A percentile compares a stretch with the other conserved stretches of the same genome.
These are phyloP conservation scores for Calephelis perditalis DNA, from an alignment of 2,888 invertebrate species.

Conservation along the genomic window DNA sequence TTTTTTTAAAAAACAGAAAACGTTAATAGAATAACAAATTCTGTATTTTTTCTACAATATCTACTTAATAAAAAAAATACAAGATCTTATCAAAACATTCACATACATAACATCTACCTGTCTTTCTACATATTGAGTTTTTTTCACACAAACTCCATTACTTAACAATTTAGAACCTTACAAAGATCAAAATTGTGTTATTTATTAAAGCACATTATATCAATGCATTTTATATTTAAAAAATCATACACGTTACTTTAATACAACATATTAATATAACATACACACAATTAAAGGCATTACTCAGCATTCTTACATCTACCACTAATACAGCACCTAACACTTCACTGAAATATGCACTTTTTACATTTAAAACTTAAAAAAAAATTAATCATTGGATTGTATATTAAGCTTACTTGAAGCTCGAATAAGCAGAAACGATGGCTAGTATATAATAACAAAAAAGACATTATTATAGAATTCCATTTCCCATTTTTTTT, in stretches of 20 bases:
- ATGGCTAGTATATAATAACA: too few species aligned
- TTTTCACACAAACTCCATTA: conserved; percentile 30
- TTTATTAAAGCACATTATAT: neutral
- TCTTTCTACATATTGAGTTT: conserved; percentile 24
- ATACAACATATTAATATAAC: conserved; percentile 41
- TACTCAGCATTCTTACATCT: conserved; percentile 59
- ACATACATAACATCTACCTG: conserved; percentile 75
- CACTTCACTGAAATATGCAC: conserved; percentile 22
- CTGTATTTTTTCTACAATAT: neutral
- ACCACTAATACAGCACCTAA: conserved; percentile 50
- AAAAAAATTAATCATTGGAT: neutral
- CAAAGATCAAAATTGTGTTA: neutral
- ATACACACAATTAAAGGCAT: conserved; percentile 52
- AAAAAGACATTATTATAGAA: too few species aligned
- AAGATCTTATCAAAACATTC: conserved; percentile 40
- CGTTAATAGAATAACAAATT: neutral
- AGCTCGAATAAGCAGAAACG: too few species aligned
- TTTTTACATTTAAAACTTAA: conserved; percentile 2
- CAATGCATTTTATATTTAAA: conserved; percentile 43
- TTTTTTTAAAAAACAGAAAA: neutral
- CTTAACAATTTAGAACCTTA: conserved; percentile 28
- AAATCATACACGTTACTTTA: conserved; percentile 38
- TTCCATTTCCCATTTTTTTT: too few species aligned
- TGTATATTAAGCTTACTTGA: too few species aligned
- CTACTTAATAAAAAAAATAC: conserved; percentile 34